Evolutionary conservation across 2,797 vertebrate genomes (phyloP), one percentile per base, ranked within the genome.

Genomic region (Staurois parvus): DNA sequence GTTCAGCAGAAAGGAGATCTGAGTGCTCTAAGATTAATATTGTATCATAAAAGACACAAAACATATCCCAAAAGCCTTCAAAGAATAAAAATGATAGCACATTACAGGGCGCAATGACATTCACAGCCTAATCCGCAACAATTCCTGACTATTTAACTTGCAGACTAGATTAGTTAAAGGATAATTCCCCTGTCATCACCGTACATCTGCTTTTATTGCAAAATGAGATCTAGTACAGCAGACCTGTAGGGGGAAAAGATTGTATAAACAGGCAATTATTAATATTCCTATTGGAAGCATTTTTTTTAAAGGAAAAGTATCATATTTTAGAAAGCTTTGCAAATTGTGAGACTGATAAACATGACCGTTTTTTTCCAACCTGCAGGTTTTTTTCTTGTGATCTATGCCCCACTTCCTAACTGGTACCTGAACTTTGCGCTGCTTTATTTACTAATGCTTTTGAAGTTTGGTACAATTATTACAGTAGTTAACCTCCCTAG

Each of bases 121-220:
- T 67, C 8, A 66, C 2, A 28, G 15, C 48, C 29, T 40, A 78
- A 66, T 78, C 32, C 37, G 28, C 26, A 40, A 52, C 32, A 66
- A 40, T 72, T 67, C 62, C 59, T 42, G 76, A 26, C 76, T 67
- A 73, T 73, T 42, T 40, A 67, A 78, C 59, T 78, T 24, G 40
- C 62, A 78, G 15, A 78, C 67, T 13, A 40, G 59, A 67, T 37
- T 9, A 19, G 11, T 67, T 40, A 42, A 45, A 78, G 13, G 52
- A 45, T 37, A 66, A 78, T 78, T 10, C 32, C 28, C 29, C 24
- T 64, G 19, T 77, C 34, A 64, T 48, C 28, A 5, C 11, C n/a
- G 40, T 48, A 37, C 40, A 56, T 62, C 79, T 40, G 24, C 72
- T 81, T 62, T 37, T 26, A 42, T 24, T 29, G 45, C 26, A 48